phyloP scores from a whole-genome alignment of 2,888 invertebrate species.

The Phaedon cochleariae region DNA sequence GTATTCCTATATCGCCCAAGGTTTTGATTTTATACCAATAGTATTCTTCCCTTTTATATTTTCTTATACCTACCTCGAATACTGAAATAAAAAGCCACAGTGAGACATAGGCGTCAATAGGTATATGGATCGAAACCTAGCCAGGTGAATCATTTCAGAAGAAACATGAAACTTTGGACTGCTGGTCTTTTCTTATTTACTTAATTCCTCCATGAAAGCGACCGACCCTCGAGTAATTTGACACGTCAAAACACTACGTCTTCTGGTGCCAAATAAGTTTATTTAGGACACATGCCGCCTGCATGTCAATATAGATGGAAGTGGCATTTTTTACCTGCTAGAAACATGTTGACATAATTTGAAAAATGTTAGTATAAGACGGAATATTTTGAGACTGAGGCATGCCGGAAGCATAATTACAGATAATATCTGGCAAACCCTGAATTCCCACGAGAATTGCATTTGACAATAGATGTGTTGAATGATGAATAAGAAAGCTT shows the following conservation, averaged over 20 bases:
- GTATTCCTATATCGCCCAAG: too few relatives aligned
- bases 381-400: too few relatives aligned
- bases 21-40: too few relatives aligned
- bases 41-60: too few relatives aligned
- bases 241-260: not conserved
- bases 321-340: not conserved
- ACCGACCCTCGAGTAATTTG: not conserved
- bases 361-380: not conserved
- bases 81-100: too few relatives aligned
- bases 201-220: not conserved
- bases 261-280: not conserved
- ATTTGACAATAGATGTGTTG: too few relatives aligned
- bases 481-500: too few relatives aligned
- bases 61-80: too few relatives aligned
- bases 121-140: not conserved
- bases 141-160: not conserved
- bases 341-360: not conserved
- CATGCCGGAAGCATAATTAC: too few relatives aligned
- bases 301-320: not conserved
- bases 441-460: too few relatives aligned
- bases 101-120: too few relatives aligned
- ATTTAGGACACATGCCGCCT: not conserved
- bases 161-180: not conserved
- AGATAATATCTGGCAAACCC: too few relatives aligned
- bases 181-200: not conserved